Evolutionary conservation across 1,140 invertebrate genomes (phyloP).

Genomic region (Trypoxylus dichotomus): DNA sequence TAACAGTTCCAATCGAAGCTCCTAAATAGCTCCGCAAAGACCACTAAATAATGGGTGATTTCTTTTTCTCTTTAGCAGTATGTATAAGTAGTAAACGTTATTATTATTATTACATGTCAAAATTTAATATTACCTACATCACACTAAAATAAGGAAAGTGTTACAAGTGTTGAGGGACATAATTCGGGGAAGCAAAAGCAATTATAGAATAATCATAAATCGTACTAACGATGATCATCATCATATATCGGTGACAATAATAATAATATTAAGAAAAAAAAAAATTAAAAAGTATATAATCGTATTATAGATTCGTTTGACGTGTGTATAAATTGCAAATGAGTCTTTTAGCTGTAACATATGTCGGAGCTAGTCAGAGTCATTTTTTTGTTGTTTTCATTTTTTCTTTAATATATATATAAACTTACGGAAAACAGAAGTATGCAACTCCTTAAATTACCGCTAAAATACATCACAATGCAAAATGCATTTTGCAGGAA

Average conservation of each 20-base stretch:
- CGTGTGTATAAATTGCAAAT: constrained; percentile 48
- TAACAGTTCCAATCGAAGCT: constrained; percentile 44
- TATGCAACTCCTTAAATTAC: constrained; percentile 65
- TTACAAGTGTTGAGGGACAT: constrained; percentile 41
- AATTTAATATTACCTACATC: constrained; percentile 59
- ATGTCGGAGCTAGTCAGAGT: constrained; percentile 45
- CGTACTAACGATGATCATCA: constrained; percentile 35
- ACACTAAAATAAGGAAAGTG: constrained; percentile 58
- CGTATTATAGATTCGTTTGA: constrained; percentile 11
- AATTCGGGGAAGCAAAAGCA: constrained; percentile 44
- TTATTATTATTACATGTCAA: constrained; percentile 29
- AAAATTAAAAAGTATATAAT: constrained; percentile 28
- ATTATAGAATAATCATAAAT: constrained; percentile 34
- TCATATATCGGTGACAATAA: constrained; percentile 29
- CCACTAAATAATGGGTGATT: constrained; percentile 18
- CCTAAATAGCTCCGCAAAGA: constrained; percentile 41
- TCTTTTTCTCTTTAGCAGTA: constrained; percentile 27
- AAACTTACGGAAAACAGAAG: constrained; percentile 48
- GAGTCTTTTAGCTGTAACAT: constrained; percentile 63
- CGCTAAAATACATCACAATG: constrained; percentile 80
- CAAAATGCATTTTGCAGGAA: constrained; percentile 75
- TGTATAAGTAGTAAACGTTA: constrained; percentile 27
- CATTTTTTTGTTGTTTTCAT: constrained; percentile 3
- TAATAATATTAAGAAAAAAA: constrained; percentile 30
- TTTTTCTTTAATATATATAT: constrained; percentile 1